These are phyloP conservation scores for Calephelis virginiensis DNA, from an alignment of 1,140 invertebrate genomes.

Conservation along the genomic window DNA sequence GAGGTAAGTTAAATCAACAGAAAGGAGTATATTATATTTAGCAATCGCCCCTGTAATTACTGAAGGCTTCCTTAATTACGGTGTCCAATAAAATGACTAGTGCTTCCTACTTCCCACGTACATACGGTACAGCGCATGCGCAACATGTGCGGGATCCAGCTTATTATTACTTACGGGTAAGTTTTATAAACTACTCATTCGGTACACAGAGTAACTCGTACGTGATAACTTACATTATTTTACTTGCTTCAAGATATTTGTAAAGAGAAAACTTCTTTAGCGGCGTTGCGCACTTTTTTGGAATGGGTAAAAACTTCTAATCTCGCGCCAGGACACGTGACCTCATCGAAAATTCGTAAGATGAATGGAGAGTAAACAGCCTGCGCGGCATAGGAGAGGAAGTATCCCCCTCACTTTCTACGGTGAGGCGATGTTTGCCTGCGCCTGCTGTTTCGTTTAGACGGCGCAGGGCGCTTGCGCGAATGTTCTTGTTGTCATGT, in stretches of 20 bases:
- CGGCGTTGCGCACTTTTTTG: too few relatives aligned
- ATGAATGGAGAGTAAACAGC: too few relatives aligned
- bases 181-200: slow-evolving; percentile 58
- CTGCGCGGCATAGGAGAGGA: too few relatives aligned
- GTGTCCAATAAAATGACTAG: slow-evolving; percentile 63
- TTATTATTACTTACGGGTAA: slow-evolving; percentile 64
- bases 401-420: too few relatives aligned
- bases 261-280: not conserved
- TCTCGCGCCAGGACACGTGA: too few relatives aligned
- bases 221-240: not conserved
- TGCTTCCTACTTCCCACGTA: slow-evolving; percentile 73
- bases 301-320: too few relatives aligned
- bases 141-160: slow-evolving; percentile 66
- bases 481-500: too few relatives aligned
- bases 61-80: slow-evolving; percentile 72
- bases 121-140: slow-evolving; percentile 44
- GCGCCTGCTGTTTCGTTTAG: too few relatives aligned
- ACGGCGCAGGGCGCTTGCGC: too few relatives aligned
- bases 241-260: not conserved
- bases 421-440: too few relatives aligned
- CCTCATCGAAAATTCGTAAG: too few relatives aligned
- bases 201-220: slow-evolving; percentile 23
- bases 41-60: slow-evolving; percentile 74
- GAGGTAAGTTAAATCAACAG: slow-evolving; percentile 28
- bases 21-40: slow-evolving; percentile 73